Evolutionary conservation across 1,140 invertebrate species (phyloP), one percentile per base, ranked within the genome.

Genomic region (Melipona quadrifasciata): DNA sequence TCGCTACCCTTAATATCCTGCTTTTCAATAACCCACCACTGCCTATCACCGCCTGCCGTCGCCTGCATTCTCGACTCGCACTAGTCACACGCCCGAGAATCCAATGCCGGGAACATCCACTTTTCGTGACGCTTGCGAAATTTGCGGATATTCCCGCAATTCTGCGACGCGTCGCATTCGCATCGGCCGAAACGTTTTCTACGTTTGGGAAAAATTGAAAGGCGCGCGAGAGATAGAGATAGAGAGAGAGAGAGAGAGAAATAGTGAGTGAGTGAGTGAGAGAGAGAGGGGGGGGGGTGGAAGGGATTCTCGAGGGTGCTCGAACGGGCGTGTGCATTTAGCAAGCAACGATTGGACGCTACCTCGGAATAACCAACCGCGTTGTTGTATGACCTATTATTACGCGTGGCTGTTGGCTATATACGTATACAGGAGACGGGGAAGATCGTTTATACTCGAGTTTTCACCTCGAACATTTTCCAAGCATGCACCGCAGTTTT

Each of bases 381-480:
- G 58, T 14, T 61, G 58, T 6, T 61, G 58, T 6, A 70, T 34
- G 65, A 12, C 65, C 65, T 68, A 31, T 68, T 68, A 68, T 68
- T 68, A 68, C 65, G 19, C 65, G 19, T 67, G 27, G 39, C 12
- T 34, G 27, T 24, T 34, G 12, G n/a, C 14, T 19, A 51, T 47
- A 47, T 47, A 31, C 2, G 2, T 31, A 31, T 31, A 31, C 31
- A 31, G 31, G 31, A 31, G 31, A 31, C 53, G 67, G 10, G 65
- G 58, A 14, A 39, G n/a, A 17, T 17, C 61, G 47, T 73, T 74
- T 86, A 67, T 61, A 47, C 39, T 73, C 58, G 16, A 6, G 31
- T 55, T 51, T n/a, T 71, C 81, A 31, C 19, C 51, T 51, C 21
- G 58, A 27, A 67, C 55, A 82, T 74, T 73, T 61, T 27, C 39